Percentiles rank a stretch among this genome's conserved stretches.
Evolutionary conservation across 2,888 invertebrate species (phyloP).

Genomic region (Koerneria pararmatus): DNA sequence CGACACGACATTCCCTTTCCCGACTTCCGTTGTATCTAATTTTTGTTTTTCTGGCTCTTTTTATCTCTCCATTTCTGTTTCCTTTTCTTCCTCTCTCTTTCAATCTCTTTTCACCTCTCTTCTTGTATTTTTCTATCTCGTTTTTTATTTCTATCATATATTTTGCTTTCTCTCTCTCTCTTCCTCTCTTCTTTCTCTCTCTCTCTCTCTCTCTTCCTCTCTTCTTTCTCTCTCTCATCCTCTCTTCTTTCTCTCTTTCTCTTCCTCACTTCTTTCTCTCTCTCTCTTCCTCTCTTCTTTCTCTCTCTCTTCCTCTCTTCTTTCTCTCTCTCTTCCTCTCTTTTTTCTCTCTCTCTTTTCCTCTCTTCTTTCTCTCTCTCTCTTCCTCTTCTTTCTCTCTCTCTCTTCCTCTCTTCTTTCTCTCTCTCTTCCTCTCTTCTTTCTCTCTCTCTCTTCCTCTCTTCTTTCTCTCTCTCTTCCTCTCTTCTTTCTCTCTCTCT

Average conservation of each 20-base stretch:
- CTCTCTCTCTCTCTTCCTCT: not conserved
- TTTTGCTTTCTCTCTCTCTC: not conserved
- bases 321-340: not conserved
- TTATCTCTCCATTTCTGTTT: too few species aligned
- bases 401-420: not conserved
- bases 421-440: not conserved
- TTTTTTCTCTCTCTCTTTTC: constrained; percentile 1
- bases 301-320: not conserved
- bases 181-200: constrained; percentile 5
- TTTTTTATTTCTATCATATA: not conserved
- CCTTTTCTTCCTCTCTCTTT: too few species aligned
- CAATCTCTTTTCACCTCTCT: too few species aligned
- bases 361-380: constrained; percentile 12
- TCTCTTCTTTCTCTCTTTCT: not conserved
- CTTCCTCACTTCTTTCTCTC: not conserved
- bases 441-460: not conserved
- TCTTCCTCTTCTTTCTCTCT: not conserved
- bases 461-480: not conserved
- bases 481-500: not conserved
- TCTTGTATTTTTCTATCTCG: too few species aligned
- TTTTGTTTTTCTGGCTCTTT: too few species aligned
- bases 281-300: not conserved
- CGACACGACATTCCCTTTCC: too few species aligned
- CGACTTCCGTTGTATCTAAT: too few species aligned
- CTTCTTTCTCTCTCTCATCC: not conserved